Evolutionary conservation across 2,888 invertebrate species (phyloP).

Genomic region (Xestia xanthographa): DNA sequence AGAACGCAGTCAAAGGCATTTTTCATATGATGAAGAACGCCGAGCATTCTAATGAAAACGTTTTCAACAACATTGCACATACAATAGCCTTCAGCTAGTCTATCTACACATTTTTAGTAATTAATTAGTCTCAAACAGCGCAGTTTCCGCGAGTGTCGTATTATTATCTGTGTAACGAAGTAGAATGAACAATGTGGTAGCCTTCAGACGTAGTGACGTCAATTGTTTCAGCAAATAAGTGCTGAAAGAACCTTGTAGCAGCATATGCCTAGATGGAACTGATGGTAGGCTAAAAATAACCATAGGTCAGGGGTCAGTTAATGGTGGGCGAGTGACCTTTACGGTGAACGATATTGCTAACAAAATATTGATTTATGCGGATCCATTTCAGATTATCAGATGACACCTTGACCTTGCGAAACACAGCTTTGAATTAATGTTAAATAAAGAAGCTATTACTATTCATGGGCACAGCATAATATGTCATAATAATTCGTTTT

Average conservation of each 20-base stretch:
- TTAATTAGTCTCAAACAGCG: slow-evolving; percentile 60
- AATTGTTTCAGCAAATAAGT: slow-evolving; percentile 88
- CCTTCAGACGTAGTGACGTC: slow-evolving; percentile 86
- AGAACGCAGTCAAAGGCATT: slow-evolving; percentile 50
- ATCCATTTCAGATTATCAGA: slow-evolving; percentile 35
- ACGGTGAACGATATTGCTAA: slow-evolving; percentile 58
- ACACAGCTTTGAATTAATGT: slow-evolving; percentile 20
- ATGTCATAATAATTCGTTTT: slow-evolving; percentile 28
- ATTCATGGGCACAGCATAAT: slow-evolving; percentile 29
- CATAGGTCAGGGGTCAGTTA: slow-evolving; percentile 85
- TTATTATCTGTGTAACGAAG: slow-evolving; percentile 81
- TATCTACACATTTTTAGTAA: slow-evolving; percentile 52
- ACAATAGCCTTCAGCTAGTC: slow-evolving; percentile 46
- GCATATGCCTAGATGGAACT: slow-evolving; percentile 77
- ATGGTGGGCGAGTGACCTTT: slow-evolving; percentile 68
- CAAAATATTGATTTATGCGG: slow-evolving; percentile 60
- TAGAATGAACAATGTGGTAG: slow-evolving; percentile 79
- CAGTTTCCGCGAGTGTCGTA: slow-evolving; percentile 70
- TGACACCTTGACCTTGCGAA: slow-evolving; percentile 35
- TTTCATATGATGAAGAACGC: slow-evolving; percentile 69
- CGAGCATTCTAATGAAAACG: slow-evolving; percentile 60
- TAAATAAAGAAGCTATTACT: slow-evolving; percentile 14
- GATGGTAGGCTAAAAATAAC: slow-evolving; percentile 85
- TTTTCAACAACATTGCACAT: slow-evolving; percentile 56
- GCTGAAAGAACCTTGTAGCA: slow-evolving; percentile 81